Base-by-base conservation (phyloP, 2,113 vertebrate species). In the Perccottus glenii region DNA sequence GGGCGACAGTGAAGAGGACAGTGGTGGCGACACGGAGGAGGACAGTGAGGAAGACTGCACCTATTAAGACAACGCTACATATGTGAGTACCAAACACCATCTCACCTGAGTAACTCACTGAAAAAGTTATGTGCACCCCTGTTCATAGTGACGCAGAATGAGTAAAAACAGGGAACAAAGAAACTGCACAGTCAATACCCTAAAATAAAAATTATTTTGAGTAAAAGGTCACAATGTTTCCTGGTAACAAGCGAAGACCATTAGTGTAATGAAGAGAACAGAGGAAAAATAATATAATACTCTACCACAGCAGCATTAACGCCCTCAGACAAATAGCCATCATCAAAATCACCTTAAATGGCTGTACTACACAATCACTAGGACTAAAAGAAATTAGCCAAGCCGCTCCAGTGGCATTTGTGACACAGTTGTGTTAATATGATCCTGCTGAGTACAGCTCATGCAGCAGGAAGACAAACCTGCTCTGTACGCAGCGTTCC, bases 401-500 rank as follows among this genome's bases (percentile, higher is more conserved):
- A 70, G 46, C 35, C 73, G 70, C 51, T 72, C 63, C 35, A 59
- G 57, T n/a, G 35, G 38, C 45, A 76, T 78, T 73, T 78, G 15
- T 15, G 4, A 48, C 48, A 59, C 61, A 66, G 72, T 56, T 64
- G 70, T 16, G 1, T 62, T 70, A 65, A 78, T 67, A 62, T 32
- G 16, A 64, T 66, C 70, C 67, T 46, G 70, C 72, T 45, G 77
- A 70, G 75, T 40, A 0, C 40, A 36, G 62, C 62, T 68, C 57
- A 67, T 81, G 35, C 16, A 42, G 51, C 50, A 79, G 32, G 35
- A 44, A 76, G 68, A 71, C 65, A 60, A 77, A 80, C 59, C n/a
- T 49, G 35, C 57, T 50, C 70, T 55, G 69, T 71, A 42, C 0
- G 47, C 47, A 15, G 38, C 46, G 46, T 42, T 14, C 43, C 16